Percentiles rank a stretch among this genome's conserved stretches.
These are phyloP conservation scores for Aporophyla lueneburgensis DNA, from an alignment of 2,888 invertebrate species.

Conservation along the genomic window DNA sequence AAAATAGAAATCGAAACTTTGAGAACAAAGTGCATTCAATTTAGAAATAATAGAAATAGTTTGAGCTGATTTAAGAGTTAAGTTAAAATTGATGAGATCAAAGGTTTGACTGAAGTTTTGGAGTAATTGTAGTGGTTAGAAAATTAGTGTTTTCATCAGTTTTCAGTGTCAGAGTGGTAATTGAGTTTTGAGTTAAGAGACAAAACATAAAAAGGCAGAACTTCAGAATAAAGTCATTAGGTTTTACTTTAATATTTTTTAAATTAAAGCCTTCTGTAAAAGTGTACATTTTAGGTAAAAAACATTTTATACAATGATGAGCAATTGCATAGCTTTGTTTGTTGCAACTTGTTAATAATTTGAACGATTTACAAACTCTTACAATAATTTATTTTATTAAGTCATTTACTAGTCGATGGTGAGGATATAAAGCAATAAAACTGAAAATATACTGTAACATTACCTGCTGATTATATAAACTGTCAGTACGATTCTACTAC, in stretches of 20 bases:
- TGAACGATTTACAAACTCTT: background rate
- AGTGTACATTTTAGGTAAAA: background rate
- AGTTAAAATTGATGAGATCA: constrained; percentile 34
- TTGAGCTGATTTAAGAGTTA: constrained; percentile 23
- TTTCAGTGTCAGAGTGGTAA: background rate
- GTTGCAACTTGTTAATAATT: background rate
- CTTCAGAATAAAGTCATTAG: too few relatives aligned
- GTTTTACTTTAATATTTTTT: too few relatives aligned
- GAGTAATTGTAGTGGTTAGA: constrained; percentile 5
- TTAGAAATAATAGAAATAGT: constrained; percentile 28
- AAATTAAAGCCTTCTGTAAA: too few relatives aligned
- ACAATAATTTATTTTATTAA: too few relatives aligned
- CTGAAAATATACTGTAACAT: background rate
- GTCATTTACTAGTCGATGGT: too few relatives aligned
- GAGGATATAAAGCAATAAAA: background rate
- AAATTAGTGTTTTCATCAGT: background rate
- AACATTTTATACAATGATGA: background rate
- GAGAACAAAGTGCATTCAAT: constrained; percentile 29
- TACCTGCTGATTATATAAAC: too few relatives aligned
- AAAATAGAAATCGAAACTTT: constrained; percentile 17
- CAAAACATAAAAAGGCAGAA: background rate
- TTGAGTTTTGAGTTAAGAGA: background rate
- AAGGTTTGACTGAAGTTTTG: constrained; percentile 13
- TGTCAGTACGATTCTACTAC: background rate
- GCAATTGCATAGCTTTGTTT: background rate